Base-by-base conservation (phyloP, 2,113 vertebrate species). In the Hypanus sabinus region DNA sequence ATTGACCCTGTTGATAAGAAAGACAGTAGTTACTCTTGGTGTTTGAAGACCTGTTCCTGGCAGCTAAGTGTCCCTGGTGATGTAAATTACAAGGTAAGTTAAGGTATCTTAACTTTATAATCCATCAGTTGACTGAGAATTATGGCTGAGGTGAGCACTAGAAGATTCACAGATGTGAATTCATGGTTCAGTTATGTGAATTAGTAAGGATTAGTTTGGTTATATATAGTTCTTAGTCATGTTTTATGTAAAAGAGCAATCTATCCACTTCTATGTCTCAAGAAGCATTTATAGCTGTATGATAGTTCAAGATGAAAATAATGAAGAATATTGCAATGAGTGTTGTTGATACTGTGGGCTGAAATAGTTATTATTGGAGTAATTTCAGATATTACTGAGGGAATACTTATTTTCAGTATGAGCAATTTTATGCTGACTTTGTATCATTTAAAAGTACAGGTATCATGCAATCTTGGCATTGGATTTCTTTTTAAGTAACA, bases 381-480 rank as follows among this genome's bases (percentile, higher is more conserved):
- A 73, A 73, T 73, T 73, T 75, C 70, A 75, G 91, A 46, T 93
- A 75, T 93, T 55, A 93, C 65, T 71, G 91, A 93, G 70, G 36
- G 68, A 71, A 93, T 93, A 70, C 91, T 93, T 93, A 93, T 93
- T 93, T 93, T 93, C 91, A 93, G 62, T 73, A 38, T 70, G 46
- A 93, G 36, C 38, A 55, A 55, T 38, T 91, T 93, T 93, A 27
- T 93, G 91, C 91, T 93, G 91, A 93, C 91, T 93, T 73, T 55
- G 38, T 73, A 55, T 93, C 68, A 73, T 93, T 73, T 73, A 30
- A 93, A 93, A 93, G 38, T 93, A 93, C 91, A 93, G 91, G 91
- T 93, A 93, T 93, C 91, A 93, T 73, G 22, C 91, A 73, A 93
- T 73, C 91, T 93, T 73, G 91, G 91, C 91, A 71, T 93, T 93